phyloP scores from a whole-genome alignment of 1,140 invertebrate genomes.

The Yoshiicerus persimilis region DNA sequence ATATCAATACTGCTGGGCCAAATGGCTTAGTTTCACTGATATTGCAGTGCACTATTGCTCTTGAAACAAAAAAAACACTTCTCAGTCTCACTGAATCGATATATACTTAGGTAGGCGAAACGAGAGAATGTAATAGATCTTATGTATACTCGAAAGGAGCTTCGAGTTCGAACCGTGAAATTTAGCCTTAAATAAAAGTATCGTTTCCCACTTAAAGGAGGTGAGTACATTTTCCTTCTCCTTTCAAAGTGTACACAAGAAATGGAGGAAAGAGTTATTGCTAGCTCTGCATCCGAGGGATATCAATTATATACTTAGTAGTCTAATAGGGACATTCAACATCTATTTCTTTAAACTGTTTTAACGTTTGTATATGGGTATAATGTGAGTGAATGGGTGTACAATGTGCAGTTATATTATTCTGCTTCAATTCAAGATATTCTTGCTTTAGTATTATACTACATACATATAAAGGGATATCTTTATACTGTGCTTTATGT shows the following conservation, averaged over 20 bases:
- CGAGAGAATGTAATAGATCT: slow-evolving; percentile 7
- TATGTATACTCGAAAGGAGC: neutral
- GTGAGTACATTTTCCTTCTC: neutral
- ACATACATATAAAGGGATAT: neutral
- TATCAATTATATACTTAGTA: neutral
- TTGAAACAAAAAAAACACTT: slow-evolving; percentile 19
- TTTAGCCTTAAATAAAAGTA: slow-evolving; percentile 8
- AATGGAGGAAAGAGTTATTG: neutral
- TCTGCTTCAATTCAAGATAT: neutral
- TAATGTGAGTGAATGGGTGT: neutral
- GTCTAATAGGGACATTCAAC: neutral
- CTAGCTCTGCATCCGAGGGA: neutral
- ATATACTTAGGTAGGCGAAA: neutral
- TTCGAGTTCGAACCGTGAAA: neutral
- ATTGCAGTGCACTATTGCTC: neutral
- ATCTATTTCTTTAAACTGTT: neutral
- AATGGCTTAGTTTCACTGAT: neutral
- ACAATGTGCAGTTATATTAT: neutral
- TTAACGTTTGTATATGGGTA: neutral
- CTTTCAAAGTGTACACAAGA: neutral
- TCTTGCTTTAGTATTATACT: neutral
- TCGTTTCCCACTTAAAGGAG: neutral
- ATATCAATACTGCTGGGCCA: neutral
- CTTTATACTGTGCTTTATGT: too few relatives aligned
- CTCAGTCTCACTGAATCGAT: neutral